Evolutionary conservation across 2,797 vertebrate genomes (phyloP).

Genomic region (Hybognathus amarus): DNA sequence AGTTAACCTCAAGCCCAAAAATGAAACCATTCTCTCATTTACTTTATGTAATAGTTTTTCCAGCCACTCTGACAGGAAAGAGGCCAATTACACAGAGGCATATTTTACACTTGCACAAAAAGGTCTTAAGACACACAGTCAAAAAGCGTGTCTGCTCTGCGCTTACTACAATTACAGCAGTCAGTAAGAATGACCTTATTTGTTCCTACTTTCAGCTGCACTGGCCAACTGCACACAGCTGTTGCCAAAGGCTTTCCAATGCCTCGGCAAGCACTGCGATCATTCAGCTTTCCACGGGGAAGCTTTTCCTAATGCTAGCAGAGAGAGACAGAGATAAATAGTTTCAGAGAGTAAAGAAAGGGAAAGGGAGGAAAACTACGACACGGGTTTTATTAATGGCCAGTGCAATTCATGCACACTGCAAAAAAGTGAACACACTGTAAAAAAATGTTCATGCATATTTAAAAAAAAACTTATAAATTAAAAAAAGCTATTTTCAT

Average conservation of each 20-base stretch:
- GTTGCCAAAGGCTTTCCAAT: slow-evolving; percentile 42
- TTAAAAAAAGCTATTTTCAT: neutral
- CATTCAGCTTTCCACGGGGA: slow-evolving; percentile 37
- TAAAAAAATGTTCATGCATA: neutral
- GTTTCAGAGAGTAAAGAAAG: slow-evolving; percentile 39
- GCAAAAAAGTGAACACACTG: neutral
- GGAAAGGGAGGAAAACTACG: slow-evolving; percentile 35
- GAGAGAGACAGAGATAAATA: slow-evolving; percentile 10
- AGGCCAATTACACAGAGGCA: slow-evolving; percentile 34
- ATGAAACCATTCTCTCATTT: neutral
- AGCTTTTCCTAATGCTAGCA: slow-evolving; percentile 1
- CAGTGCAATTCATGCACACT: neutral
- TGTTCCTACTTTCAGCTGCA: slow-evolving; percentile 45
- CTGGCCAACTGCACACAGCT: slow-evolving; percentile 43
- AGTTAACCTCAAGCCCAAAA: slow-evolving; percentile 17
- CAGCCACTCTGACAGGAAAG: slow-evolving; percentile 31
- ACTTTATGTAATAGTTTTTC: slow-evolving; percentile 20
- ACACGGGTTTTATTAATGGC: slow-evolving; percentile 15
- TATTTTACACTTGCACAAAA: slow-evolving; percentile 38
- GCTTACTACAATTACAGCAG: slow-evolving; percentile 44
- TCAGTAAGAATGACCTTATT: slow-evolving; percentile 50
- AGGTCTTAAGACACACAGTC: slow-evolving; percentile 29
- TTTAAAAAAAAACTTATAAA: neutral
- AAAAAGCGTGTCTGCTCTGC: slow-evolving; percentile 38
- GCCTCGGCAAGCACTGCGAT: slow-evolving; percentile 32